Conservation (phyloP, 2,113 vertebrate species). For the Tychaedon coryphoeus region DNA sequence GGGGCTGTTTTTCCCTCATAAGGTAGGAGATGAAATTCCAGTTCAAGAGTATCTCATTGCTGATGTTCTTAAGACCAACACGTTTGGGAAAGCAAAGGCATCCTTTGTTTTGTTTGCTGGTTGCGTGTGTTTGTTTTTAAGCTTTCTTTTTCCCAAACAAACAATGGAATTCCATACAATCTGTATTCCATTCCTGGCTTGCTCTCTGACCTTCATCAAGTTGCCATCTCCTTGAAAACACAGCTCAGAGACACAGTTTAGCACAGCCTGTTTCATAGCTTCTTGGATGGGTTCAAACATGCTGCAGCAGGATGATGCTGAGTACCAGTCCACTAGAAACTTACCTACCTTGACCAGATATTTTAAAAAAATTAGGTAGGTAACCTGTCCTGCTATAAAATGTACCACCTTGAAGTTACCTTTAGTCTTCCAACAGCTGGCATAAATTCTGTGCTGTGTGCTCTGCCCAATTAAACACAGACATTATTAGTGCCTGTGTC, state of each 20-base stretch:
- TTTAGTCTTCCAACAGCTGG: background rate
- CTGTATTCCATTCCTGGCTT: background rate
- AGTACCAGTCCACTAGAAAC: background rate
- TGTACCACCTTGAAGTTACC: background rate
- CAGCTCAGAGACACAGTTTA: background rate
- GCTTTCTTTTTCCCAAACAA: background rate
- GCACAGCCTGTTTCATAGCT: background rate
- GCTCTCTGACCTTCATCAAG: background rate
- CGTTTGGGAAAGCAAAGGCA: background rate
- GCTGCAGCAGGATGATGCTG: background rate
- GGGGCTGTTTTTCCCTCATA: background rate
- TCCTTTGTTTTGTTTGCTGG: background rate
- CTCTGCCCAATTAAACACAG: background rate
- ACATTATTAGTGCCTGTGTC: background rate
- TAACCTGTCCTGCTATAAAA: background rate
- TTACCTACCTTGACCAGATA: background rate
- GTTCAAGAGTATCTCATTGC: background rate
- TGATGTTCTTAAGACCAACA: background rate
- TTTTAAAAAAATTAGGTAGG: background rate
- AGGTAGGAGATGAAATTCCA: background rate
- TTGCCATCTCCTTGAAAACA: background rate
- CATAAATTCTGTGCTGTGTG: background rate
- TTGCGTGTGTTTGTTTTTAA: background rate
- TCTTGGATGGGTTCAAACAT: background rate
- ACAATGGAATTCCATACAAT: too few relatives aligned